These are phyloP conservation scores for Phataginus tetradactyla DNA, from an alignment of 2,797 vertebrate species.

Conservation along the genomic window DNA sequence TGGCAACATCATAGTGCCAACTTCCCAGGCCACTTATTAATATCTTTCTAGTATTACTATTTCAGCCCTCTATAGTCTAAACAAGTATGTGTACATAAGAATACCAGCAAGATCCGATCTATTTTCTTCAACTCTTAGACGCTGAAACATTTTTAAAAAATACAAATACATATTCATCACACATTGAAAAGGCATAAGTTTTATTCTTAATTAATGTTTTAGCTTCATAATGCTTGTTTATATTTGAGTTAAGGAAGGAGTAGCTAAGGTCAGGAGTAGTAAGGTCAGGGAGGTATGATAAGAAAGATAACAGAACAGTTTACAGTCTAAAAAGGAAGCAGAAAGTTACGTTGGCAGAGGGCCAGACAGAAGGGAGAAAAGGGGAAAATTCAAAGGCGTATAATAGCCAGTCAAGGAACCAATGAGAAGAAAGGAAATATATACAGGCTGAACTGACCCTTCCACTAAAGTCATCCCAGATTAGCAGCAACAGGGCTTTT, in stretches of 20 bases:
- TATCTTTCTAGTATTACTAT: not conserved
- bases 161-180: slow-evolving; percentile 35
- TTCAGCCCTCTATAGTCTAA: slow-evolving; percentile 41
- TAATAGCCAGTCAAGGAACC: not conserved
- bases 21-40: slow-evolving; percentile 9
- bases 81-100: not conserved
- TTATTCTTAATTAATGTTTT: slow-evolving; percentile 25
- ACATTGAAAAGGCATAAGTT: not conserved
- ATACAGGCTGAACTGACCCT: not conserved
- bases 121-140: slow-evolving; percentile 22
- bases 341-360: not conserved
- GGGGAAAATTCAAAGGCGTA: not conserved
- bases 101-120: not conserved
- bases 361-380: not conserved
- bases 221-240: slow-evolving; percentile 26
- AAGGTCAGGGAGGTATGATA: not conserved
- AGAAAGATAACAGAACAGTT: not conserved
- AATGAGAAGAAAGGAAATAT: not conserved
- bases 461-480: not conserved
- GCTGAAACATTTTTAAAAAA: slow-evolving; percentile 37
- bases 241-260: slow-evolving; percentile 38
- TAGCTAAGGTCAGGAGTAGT: not conserved
- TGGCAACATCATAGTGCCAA: not conserved
- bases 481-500: not conserved
- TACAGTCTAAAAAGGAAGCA: not conserved